Evolutionary conservation across 2,797 vertebrate species (phyloP).

Genomic region (Anguilla pacifica): DNA sequence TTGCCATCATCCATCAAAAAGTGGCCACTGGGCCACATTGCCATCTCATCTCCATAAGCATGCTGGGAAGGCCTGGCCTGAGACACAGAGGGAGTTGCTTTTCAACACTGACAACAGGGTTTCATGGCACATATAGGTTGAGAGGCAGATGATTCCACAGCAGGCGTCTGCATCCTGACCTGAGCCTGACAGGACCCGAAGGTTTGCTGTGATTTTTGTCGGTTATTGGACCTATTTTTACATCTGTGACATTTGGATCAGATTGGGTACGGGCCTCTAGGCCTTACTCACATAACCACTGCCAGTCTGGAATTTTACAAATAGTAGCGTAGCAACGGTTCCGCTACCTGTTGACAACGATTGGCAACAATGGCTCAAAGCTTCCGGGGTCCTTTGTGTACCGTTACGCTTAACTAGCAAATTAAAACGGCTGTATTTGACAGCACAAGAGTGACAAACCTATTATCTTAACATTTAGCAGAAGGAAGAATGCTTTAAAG

Average conservation of each 20-base stretch:
- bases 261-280: not conserved
- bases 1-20: slow-evolving; percentile 28
- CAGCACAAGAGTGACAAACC: no score
- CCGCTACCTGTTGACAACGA: no score
- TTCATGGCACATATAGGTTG: not conserved
- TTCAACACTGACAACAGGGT: slow-evolving; percentile 42
- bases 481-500: no score
- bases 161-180: not conserved
- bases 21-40: slow-evolving; percentile 26
- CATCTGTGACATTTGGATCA: not conserved
- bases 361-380: no score
- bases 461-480: no score
- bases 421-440: no score
- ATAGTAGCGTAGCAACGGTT: not conserved
- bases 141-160: not conserved
- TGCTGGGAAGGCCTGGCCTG: slow-evolving; percentile 31
- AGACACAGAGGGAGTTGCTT: slow-evolving; percentile 40
- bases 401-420: no score
- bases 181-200: not conserved
- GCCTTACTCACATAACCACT: not conserved
- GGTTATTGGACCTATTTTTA: not conserved
- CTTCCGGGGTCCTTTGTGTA: no score
- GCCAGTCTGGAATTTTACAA: not conserved
- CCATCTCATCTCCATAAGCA: slow-evolving; percentile 33
- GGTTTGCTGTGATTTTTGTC: not conserved